Evolutionary conservation across 2,113 vertebrate genomes (phyloP), one percentile per base, ranked within the genome.

Genomic region (Lophura nycthemera): DNA sequence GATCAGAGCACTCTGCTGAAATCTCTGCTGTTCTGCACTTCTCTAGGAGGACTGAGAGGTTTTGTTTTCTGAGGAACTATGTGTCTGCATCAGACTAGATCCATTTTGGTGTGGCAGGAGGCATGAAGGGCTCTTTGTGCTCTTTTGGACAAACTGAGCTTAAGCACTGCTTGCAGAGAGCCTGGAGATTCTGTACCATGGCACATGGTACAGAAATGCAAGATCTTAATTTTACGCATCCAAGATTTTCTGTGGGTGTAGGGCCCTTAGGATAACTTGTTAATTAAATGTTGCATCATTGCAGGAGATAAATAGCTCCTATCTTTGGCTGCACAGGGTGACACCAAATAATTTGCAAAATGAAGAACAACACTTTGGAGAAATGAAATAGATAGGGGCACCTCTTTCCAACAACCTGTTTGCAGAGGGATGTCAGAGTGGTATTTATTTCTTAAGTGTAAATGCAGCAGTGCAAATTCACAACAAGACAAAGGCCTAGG

Each of bases 371-470:
- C 15, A 22, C 29, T 83, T 16, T 59, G 21, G 30, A 59, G 42
- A 13, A 65, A 47, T 36, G 57, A 42, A 42, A 57, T 38, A 54
- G 43, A 18, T 0, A 2, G 34, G 10, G 12, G 4, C 66, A 73
- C 8, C 9, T 11, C 18, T 18, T 8, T 36, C 17, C 22, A 38
- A 18, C 32, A 11, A 24, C 20, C 6, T 7, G 0, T n/a, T 40
- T 16, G 56, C 61, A 47, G 36, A 87, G 45, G 24, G 24, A 63
- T 59, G 24, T 45, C 76, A 77, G 59, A 40, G n/a, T 16, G 29
- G 36, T 75, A n/a, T 17, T 87, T 64, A 36, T 52, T 78, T 73
- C 54, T 57, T 1, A 27, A 27, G 29, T 79, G 13, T 29, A 83
- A 57, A 77, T 52, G 47, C 19, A 48, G 25, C 47, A 83, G 6